Conservation (phyloP, 2,113 vertebrate genomes). For the Forbesichthys papilliferus region DNA sequence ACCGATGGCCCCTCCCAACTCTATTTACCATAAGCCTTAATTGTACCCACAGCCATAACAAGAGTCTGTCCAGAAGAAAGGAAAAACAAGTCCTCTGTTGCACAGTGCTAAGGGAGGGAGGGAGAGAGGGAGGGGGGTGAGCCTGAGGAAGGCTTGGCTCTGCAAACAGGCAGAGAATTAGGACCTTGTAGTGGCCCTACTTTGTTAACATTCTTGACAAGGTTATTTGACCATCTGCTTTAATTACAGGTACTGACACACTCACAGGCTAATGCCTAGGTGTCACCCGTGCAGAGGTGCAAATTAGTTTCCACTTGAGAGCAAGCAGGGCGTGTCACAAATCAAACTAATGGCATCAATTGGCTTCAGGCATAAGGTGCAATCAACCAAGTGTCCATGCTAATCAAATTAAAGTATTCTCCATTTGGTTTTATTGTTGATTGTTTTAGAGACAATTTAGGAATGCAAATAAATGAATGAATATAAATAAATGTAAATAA, state of each 20-base stretch:
- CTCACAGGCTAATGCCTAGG: conserved; percentile 56
- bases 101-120: conserved; percentile 27
- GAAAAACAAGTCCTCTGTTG: conserved; percentile 58
- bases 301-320: conserved; percentile 69
- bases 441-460: too few species aligned
- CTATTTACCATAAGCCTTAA: conserved; percentile 52
- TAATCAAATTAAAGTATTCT: conserved; percentile 28
- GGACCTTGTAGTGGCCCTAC: conserved; percentile 45
- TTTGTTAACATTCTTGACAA: conserved; percentile 64
- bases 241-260: conserved; percentile 74
- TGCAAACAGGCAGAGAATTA: conserved; percentile 63
- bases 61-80: conserved; percentile 41
- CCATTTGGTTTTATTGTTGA: not conserved
- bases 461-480: too few species aligned
- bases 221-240: conserved; percentile 76
- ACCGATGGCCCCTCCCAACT: conserved; percentile 40
- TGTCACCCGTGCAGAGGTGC: conserved; percentile 63
- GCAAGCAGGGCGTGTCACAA: conserved; percentile 48
- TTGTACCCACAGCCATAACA: conserved; percentile 62
- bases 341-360: conserved; percentile 53
- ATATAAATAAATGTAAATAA: too few species aligned
- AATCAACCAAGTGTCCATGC: conserved; percentile 40
- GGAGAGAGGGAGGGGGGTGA: conserved; percentile 40
- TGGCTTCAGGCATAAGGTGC: conserved; percentile 42
- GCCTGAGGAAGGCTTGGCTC: conserved; percentile 42